Evolutionary conservation across 2,113 vertebrate species (phyloP).

Genomic region (Cheilinus undulatus): DNA sequence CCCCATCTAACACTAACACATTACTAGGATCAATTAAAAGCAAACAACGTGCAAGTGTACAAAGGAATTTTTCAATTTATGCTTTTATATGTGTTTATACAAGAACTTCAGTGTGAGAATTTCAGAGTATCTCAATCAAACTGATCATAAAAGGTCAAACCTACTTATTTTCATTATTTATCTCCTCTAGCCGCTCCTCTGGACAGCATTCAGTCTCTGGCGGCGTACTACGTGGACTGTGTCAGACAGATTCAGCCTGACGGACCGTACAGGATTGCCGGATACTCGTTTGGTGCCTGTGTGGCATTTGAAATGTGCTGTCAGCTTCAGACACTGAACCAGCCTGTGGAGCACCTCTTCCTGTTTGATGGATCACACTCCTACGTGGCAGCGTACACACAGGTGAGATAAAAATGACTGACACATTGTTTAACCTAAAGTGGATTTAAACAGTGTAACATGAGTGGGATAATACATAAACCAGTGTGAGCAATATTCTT

Average conservation of each 20-base stretch:
- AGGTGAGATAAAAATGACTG: too few species aligned
- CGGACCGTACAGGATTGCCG: slow-evolving; percentile 93
- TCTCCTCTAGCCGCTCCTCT: slow-evolving; percentile 88
- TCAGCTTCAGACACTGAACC: slow-evolving; percentile 89
- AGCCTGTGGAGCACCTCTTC: slow-evolving; percentile 88
- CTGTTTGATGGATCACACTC: slow-evolving; percentile 95
- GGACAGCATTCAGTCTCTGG: slow-evolving; percentile 93
- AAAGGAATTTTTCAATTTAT: too few species aligned
- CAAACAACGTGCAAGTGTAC: too few species aligned
- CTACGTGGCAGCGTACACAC: slow-evolving; percentile 94
- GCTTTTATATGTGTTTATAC: too few species aligned
- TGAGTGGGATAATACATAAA: too few species aligned
- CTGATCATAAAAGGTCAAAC: background rate
- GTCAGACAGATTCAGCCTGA: slow-evolving; percentile 90
- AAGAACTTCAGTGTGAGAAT: too few species aligned
- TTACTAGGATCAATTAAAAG: too few species aligned
- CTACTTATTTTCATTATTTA: background rate
- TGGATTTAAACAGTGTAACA: too few species aligned
- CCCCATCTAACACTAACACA: too few species aligned
- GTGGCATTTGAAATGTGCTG: slow-evolving; percentile 98
- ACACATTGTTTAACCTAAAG: too few species aligned
- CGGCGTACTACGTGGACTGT: slow-evolving; percentile 90
- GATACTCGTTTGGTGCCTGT: slow-evolving; percentile 97
- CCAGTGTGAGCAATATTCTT: background rate
- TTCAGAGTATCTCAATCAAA: background rate